phyloP scores from a whole-genome alignment of 2,888 invertebrate species.

The Phytoseiulus persimilis region DNA sequence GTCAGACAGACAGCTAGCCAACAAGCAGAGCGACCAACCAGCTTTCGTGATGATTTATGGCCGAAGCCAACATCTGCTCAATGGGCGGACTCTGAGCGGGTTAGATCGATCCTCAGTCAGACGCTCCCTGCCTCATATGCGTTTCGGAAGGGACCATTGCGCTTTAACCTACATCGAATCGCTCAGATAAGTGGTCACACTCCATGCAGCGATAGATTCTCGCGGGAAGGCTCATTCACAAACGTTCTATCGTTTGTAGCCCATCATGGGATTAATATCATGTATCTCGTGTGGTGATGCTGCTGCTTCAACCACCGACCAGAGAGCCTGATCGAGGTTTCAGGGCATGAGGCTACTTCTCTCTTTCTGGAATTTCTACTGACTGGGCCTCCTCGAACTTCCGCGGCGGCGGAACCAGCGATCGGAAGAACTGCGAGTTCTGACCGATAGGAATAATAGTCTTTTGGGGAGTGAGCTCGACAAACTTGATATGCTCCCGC shows the following conservation, averaged over 20 bases:
- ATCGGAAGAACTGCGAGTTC: too few species aligned
- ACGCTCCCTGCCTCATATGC: not conserved
- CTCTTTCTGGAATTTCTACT: too few species aligned
- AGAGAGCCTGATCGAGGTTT: too few species aligned
- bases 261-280: too few species aligned
- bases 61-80: constrained; percentile 5
- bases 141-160: not conserved
- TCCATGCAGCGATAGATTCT: not conserved
- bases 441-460: too few species aligned
- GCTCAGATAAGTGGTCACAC: not conserved
- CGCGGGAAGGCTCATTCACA: not conserved
- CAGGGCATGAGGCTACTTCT: too few species aligned
- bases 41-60: constrained; percentile 36
- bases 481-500: not conserved
- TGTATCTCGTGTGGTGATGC: too few species aligned
- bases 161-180: not conserved
- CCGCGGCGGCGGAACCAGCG: too few species aligned
- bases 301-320: too few species aligned
- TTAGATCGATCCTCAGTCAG: not conserved
- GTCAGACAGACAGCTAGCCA: constrained; percentile 16
- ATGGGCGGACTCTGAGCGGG: constrained; percentile 5
- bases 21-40: constrained; percentile 24
- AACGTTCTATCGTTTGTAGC: too few species aligned
- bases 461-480: too few species aligned
- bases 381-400: too few species aligned